These are phyloP conservation scores for Microplitis demolitor DNA, from an alignment of 1,140 invertebrate species.

Conservation along the genomic window DNA sequence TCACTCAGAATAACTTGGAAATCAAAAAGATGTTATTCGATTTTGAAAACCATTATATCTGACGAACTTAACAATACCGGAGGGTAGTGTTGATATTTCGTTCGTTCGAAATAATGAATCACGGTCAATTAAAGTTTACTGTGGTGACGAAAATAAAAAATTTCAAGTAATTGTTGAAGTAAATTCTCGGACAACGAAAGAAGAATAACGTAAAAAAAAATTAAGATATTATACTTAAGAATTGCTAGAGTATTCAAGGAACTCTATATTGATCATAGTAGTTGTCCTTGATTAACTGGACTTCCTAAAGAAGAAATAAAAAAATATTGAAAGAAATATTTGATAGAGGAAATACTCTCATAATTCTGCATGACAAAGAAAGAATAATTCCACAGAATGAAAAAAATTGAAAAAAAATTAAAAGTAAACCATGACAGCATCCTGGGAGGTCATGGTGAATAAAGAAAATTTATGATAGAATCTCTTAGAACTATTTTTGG, in stretches of 20 bases:
- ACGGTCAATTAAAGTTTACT: neutral
- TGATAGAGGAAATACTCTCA: neutral
- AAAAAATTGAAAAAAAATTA: constrained; percentile 6
- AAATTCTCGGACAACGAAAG: neutral
- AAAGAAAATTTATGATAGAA: constrained; percentile 17
- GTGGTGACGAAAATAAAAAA: neutral
- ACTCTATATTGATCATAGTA: constrained; percentile 9
- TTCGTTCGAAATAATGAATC: neutral
- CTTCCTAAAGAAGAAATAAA: neutral
- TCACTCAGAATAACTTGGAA: too few species aligned
- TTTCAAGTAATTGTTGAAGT: neutral
- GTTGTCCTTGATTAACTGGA: constrained; percentile 1
- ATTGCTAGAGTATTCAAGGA: constrained; percentile 16
- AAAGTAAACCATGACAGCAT: constrained; percentile 21
- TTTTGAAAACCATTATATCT: too few species aligned
- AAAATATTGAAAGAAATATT: constrained; percentile 12
- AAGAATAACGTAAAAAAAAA: neutral
- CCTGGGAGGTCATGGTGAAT: constrained; percentile 19
- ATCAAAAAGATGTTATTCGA: too few species aligned
- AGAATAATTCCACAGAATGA: neutral
- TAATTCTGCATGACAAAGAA: constrained; percentile 6
- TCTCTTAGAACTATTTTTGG: constrained; percentile 23
- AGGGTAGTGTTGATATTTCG: too few species aligned
- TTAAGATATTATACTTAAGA: neutral
- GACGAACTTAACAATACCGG: too few species aligned